These are phyloP conservation scores for Phalloptychus januarius DNA, from an alignment of 2,797 vertebrate species.

Conservation along the genomic window DNA sequence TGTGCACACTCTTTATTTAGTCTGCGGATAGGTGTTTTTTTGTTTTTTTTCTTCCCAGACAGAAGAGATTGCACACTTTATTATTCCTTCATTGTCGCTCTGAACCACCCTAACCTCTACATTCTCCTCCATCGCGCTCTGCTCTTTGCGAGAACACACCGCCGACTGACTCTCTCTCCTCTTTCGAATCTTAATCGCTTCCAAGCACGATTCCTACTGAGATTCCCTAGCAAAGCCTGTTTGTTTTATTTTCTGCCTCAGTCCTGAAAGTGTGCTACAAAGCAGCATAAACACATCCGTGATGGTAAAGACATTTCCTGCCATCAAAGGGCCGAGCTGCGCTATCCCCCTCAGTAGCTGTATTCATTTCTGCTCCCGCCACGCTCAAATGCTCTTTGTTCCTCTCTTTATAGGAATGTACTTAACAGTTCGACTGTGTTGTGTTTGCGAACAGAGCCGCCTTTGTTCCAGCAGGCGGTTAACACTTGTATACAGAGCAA, in stretches of 20 bases:
- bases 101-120: conserved; percentile 33
- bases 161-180: conserved; percentile 8
- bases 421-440: conserved; percentile 78
- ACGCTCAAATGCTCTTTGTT: conserved; percentile 77
- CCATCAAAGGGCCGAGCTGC: conserved; percentile 70
- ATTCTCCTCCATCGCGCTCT: conserved; percentile 18
- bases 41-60: conserved; percentile 26
- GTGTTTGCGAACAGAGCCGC: conserved; percentile 71
- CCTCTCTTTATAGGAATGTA: conserved; percentile 77
- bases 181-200: conserved; percentile 26
- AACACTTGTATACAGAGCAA: conserved; percentile 67
- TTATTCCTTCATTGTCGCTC: conserved; percentile 43
- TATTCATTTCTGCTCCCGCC: conserved; percentile 72
- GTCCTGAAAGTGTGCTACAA: conserved; percentile 51
- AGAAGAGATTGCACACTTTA: conserved; percentile 37
- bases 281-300: conserved; percentile 59
- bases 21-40: conserved; percentile 52
- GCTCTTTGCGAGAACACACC: conserved; percentile 28
- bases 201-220: conserved; percentile 43
- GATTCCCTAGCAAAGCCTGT: conserved; percentile 51
- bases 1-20: conserved; percentile 52
- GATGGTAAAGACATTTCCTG: conserved; percentile 71
- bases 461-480: conserved; percentile 72
- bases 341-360: conserved; percentile 71
- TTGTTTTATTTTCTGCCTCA: conserved; percentile 62